Evolutionary conservation across 2,888 invertebrate genomes (phyloP).

Genomic region (Spilarctia lutea): DNA sequence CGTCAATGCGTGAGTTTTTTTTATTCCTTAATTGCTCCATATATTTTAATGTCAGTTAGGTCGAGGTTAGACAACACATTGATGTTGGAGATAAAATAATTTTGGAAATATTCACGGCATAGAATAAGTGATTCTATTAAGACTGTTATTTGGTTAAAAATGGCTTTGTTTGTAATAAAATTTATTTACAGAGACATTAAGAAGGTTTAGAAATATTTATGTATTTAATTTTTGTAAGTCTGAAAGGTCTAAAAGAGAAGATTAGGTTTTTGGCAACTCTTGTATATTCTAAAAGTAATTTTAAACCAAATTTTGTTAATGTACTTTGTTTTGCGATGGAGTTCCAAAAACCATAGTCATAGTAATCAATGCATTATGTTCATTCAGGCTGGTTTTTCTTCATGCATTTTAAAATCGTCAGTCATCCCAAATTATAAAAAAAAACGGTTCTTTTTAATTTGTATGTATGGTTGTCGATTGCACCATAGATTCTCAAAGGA

Average conservation of each 20-base stretch:
- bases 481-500: too few species aligned
- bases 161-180: not conserved
- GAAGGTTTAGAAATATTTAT: not conserved
- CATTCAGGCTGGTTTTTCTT: too few species aligned
- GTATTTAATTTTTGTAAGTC: not conserved
- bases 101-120: slow-evolving; percentile 34
- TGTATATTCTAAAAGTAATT: not conserved
- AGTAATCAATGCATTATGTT: too few species aligned
- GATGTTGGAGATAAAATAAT: slow-evolving; percentile 39
- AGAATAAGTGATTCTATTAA: slow-evolving; percentile 13
- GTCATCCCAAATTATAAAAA: too few species aligned
- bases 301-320: not conserved
- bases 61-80: slow-evolving; percentile 44
- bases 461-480: too few species aligned
- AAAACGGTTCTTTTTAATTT: too few species aligned
- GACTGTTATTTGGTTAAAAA: not conserved
- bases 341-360: too few species aligned
- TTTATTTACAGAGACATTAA: not conserved
- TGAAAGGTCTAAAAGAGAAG: not conserved
- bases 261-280: not conserved
- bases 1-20: slow-evolving; percentile 65
- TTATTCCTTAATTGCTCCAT: slow-evolving; percentile 76
- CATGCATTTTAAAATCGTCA: too few species aligned
- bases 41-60: slow-evolving; percentile 61
- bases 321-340: not conserved